phyloP scores from a whole-genome alignment of 2,113 vertebrate species.

The Larimichthys crocea region DNA sequence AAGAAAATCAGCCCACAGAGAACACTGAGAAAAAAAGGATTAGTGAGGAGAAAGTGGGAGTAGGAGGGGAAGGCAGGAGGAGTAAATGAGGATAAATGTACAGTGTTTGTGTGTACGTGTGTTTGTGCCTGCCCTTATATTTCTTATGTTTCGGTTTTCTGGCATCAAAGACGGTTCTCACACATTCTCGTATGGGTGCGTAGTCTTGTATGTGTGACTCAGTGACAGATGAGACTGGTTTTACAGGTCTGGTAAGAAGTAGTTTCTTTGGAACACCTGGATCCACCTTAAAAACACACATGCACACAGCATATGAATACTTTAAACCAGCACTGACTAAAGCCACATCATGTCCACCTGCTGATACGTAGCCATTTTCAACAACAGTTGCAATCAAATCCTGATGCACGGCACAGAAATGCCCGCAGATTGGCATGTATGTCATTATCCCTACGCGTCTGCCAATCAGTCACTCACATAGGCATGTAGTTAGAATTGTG shows the following conservation, averaged over 20 bases:
- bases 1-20: constrained; percentile 60
- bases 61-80: constrained; percentile 50
- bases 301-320: background rate
- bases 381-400: constrained; percentile 55
- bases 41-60: constrained; percentile 51
- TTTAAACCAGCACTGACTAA: constrained; percentile 21
- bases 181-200: background rate
- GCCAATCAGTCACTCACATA: constrained; percentile 38
- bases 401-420: constrained; percentile 1
- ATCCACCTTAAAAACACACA: background rate
- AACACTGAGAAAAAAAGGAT: constrained; percentile 63
- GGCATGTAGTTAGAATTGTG: constrained; percentile 8
- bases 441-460: constrained; percentile 50
- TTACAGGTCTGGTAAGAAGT: constrained; percentile 21
- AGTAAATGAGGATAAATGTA: constrained; percentile 78
- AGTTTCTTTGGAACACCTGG: too few relatives aligned
- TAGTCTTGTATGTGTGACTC: background rate
- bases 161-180: constrained; percentile 12
- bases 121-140: background rate
- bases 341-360: constrained; percentile 40
- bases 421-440: constrained; percentile 31
- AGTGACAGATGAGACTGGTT: constrained; percentile 40
- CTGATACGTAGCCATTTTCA: constrained; percentile 30
- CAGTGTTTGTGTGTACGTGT: constrained; percentile 28
- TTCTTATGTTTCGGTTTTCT: constrained; percentile 26